phyloP scores from a whole-genome alignment of 1,140 invertebrate species.

The Achatina immaculata region DNA sequence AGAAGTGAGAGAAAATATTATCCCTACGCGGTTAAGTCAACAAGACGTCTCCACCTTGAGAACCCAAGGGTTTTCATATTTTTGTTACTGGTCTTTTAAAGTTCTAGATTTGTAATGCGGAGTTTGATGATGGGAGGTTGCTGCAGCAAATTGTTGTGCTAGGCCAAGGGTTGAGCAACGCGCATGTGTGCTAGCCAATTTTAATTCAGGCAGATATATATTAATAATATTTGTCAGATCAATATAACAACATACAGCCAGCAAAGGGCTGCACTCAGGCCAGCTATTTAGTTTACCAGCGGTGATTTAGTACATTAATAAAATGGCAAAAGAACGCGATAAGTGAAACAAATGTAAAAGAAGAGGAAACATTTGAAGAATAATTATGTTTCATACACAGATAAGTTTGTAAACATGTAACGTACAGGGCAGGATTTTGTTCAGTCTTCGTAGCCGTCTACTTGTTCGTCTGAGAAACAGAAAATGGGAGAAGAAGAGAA shows the following conservation, averaged over 20 bases:
- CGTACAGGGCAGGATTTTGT: too few relatives aligned
- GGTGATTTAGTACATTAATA: too few relatives aligned
- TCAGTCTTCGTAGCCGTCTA: too few relatives aligned
- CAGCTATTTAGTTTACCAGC: too few relatives aligned
- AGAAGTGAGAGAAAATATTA: constrained; percentile 29
- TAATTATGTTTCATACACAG: too few relatives aligned
- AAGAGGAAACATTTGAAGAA: too few relatives aligned
- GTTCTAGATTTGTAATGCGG: background rate
- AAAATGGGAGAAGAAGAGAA: background rate
- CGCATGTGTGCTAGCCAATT: background rate
- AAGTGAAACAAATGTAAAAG: too few relatives aligned
- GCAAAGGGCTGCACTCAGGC: too few relatives aligned
- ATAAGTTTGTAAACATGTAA: too few relatives aligned
- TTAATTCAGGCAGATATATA: background rate
- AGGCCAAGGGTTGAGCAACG: background rate
- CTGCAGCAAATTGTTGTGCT: background rate
- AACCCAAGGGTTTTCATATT: constrained; percentile 1
- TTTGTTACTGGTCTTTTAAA: constrained; percentile 6
- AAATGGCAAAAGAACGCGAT: too few relatives aligned
- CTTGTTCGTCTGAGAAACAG: too few relatives aligned
- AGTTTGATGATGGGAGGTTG: background rate
- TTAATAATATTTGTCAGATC: constrained; percentile 4
- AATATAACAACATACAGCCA: background rate
- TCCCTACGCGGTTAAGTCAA: background rate
- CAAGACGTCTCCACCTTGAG: constrained; percentile 15